Percentiles rank a stretch among this genome's conserved stretches.
phyloP scores from a whole-genome alignment of 1,140 invertebrate species.

The Lanistes nyassanus region DNA sequence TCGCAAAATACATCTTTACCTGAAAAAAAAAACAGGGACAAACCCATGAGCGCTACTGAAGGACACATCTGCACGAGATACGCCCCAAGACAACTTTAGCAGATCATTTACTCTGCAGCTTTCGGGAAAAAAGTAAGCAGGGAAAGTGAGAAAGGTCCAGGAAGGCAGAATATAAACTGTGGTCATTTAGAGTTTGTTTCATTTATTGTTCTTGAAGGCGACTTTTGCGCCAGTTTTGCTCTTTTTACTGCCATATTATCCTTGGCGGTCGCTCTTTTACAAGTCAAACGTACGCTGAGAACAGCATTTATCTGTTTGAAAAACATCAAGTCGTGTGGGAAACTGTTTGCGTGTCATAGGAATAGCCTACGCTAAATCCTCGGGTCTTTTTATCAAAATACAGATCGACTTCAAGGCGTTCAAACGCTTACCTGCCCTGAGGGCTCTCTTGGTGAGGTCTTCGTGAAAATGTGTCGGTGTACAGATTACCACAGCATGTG shows the following conservation, averaged over 20 bases:
- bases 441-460: constrained; percentile 11
- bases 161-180: background rate
- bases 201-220: too few relatives aligned
- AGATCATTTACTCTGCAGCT: too few relatives aligned
- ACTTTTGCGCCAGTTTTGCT: too few relatives aligned
- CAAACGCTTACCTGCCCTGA: constrained; percentile 2
- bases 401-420: too few relatives aligned
- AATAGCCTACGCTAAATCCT: too few relatives aligned
- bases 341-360: background rate
- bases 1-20: constrained; percentile 26
- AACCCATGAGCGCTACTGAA: background rate
- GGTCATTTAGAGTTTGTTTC: too few relatives aligned
- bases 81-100: too few relatives aligned
- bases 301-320: background rate
- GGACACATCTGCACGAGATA: too few relatives aligned
- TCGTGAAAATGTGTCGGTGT: constrained; percentile 18
- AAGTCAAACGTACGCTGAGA: background rate
- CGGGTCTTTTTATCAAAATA: too few relatives aligned
- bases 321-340: background rate
- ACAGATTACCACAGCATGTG: background rate
- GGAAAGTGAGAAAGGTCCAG: background rate
- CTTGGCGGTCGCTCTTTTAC: background rate
- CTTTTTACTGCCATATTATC: background rate
- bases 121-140: too few relatives aligned
- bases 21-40: background rate